Base-by-base conservation (phyloP, 2,888 invertebrate species). In the Amiota communis region DNA sequence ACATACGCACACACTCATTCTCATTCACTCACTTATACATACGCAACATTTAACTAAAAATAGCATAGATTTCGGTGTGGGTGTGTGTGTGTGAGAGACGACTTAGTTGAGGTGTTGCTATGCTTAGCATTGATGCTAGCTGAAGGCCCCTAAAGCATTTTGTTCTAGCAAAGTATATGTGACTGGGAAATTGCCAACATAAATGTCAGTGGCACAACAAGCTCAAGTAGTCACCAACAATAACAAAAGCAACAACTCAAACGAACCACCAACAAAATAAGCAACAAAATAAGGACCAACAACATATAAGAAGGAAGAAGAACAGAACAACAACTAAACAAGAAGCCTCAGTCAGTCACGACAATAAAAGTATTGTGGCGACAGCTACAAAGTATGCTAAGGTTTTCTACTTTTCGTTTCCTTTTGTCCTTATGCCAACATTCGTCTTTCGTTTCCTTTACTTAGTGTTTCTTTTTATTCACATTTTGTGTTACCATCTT, bases 181-280 rank as follows among this genome's bases (percentile, higher is more conserved):
- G 85, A 82, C 82, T 82, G 79, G 83, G 81, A 82, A 83, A 84
- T 83, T 85, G 86, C 85, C 81, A 87, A 85, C 86, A 86, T 84
- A 86, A 86, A 87, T 86, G 84, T 84, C 86, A 84, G 82, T 76
- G 78, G 46, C 76, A 36, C 73, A 74, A 61, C 47, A n/a, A 68
- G 68, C 71, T 36, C 36, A 36, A 36, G 36, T 36, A 36, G 36
- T 36, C 36, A 36, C 4, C 15, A 65, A 20, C 64, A 36, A 64
- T 12, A 63, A 46, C 63, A 20, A 46, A 11, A 53, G 8, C 53
- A 53, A 15, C 53, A 53, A 15, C 53, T 49, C 9, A 12, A 17
- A 59, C 15, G 12, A 36, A 36, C 36, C 0, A 36, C 36, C 3
- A 36, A 2, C 36, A 36, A 36, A 2, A 36, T 6, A 2, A 36